Percentiles rank a stretch among this genome's conserved stretches.
These are phyloP conservation scores for Cladorhizidae sp. DNA, from an alignment of 37 sponge, comb jelly and placozoan genomes.

Conservation along the genomic window DNA sequence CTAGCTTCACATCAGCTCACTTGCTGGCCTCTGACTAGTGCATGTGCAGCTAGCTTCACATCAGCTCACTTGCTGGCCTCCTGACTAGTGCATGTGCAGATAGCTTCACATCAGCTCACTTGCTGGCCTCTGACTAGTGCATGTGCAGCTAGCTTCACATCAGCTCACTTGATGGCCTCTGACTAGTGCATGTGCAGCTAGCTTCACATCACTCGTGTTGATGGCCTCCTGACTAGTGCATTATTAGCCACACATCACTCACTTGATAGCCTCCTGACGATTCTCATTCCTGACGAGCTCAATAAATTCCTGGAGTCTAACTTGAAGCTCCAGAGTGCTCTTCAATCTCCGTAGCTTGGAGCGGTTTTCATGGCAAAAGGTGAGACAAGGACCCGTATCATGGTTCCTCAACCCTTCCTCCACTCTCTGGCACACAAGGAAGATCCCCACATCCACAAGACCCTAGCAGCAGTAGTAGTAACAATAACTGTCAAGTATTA, in stretches of 20 bases:
- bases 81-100: too few species aligned
- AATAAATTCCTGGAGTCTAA: constrained; percentile 90
- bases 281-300: constrained; percentile 80
- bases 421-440: constrained; percentile 78
- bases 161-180: too few species aligned
- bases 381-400: constrained; percentile 88
- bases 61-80: too few species aligned
- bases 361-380: constrained; percentile 94
- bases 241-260: too few species aligned
- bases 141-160: too few species aligned
- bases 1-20: too few species aligned
- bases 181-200: too few species aligned
- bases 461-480: constrained; percentile 34
- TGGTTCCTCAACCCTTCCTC: constrained; percentile 77
- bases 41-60: too few species aligned
- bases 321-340: constrained; percentile 91
- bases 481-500: background rate
- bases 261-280: constrained; percentile 86
- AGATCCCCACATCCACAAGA: constrained; percentile 89
- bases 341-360: constrained; percentile 87
- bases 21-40: too few species aligned
- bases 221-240: background rate
- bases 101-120: too few species aligned
- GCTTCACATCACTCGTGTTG: background rate
- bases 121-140: too few species aligned